phyloP scores from a whole-genome alignment of 2,797 vertebrate genomes.

The Bryconaethiops microstoma region DNA sequence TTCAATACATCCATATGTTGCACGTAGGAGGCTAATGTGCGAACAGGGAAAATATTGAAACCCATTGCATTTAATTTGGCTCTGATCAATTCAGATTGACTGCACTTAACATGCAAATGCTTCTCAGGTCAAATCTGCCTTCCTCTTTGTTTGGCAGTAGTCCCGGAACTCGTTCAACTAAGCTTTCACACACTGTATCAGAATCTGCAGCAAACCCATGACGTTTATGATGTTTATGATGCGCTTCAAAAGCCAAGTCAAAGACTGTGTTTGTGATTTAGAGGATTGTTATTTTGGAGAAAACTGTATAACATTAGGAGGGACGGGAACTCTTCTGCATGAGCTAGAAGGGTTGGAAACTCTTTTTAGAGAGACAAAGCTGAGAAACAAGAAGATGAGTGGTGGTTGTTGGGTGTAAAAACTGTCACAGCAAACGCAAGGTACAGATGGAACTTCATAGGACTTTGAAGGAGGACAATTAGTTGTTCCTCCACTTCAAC shows the following conservation, averaged over 20 bases:
- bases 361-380: too few relatives aligned
- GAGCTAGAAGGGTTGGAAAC: too few relatives aligned
- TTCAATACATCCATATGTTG: slow-evolving; percentile 92
- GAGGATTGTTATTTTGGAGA: too few relatives aligned
- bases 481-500: too few relatives aligned
- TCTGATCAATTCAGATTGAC: slow-evolving; percentile 93
- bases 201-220: background rate
- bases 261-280: too few relatives aligned
- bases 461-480: too few relatives aligned
- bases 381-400: too few relatives aligned
- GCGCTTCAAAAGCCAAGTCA: background rate
- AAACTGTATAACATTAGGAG: too few relatives aligned
- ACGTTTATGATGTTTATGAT: background rate
- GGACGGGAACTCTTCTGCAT: too few relatives aligned
- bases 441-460: too few relatives aligned
- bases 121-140: slow-evolving; percentile 76
- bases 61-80: slow-evolving; percentile 88
- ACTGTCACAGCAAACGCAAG: too few relatives aligned
- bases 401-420: too few relatives aligned
- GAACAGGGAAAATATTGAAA: slow-evolving; percentile 92
- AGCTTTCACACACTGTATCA: slow-evolving; percentile 23
- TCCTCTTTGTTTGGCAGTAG: slow-evolving; percentile 67
- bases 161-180: slow-evolving; percentile 56
- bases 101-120: slow-evolving; percentile 95
- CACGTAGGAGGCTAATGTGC: slow-evolving; percentile 84